Base-by-base conservation (phyloP, 2,113 vertebrate species). In the Heterocephalus glaber region DNA sequence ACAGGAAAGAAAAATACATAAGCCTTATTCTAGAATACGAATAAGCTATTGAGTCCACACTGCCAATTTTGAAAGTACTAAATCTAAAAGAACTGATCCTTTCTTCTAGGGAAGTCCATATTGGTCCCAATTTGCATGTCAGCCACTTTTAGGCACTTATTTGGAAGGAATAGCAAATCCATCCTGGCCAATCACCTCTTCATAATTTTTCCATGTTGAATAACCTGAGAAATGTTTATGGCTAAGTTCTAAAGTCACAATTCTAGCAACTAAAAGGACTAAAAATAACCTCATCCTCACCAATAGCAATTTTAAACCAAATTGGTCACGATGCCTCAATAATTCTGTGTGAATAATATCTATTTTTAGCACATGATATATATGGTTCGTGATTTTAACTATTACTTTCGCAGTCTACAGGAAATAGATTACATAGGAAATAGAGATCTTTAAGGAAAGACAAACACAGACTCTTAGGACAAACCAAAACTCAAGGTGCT, bases 171-270 rank as follows among this genome's bases (percentile, higher is more conserved):
- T 7, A 33, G 13, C 22, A 14, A 66, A 79, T 26, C 52, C 68
- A 22, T 30, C 33, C n/a, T 6, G 9, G n/a, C 8, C 41, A 94
- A 63, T 58, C 41, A 92, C 63, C 38, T 92, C 81, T 94, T 41
- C 54, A 20, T 44, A 79, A 56, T 44, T 85, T 93, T 88, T 86
- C 61, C 17, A 92, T 56, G 3, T 35, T 76, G 56, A 92, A 47
- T 33, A 60, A 92, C n/a, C 35, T 77, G 66, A 88, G 68, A 89
- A 52, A 95, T 35, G 65, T 90, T 79, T 74, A 72, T 35, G 83
- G 60, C 47, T 93, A 66, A 94, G 17, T 93, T 90, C 35, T 65
- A 91, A 95, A 66, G 28, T 91, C 30, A 88, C 30, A 65, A 88
- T 56, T 89, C 13, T 88, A 80, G 33, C 49, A 96, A 47, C 24